These are phyloP conservation scores for Limosa lapponica DNA, from an alignment of 2,797 vertebrate species.

Conservation along the genomic window DNA sequence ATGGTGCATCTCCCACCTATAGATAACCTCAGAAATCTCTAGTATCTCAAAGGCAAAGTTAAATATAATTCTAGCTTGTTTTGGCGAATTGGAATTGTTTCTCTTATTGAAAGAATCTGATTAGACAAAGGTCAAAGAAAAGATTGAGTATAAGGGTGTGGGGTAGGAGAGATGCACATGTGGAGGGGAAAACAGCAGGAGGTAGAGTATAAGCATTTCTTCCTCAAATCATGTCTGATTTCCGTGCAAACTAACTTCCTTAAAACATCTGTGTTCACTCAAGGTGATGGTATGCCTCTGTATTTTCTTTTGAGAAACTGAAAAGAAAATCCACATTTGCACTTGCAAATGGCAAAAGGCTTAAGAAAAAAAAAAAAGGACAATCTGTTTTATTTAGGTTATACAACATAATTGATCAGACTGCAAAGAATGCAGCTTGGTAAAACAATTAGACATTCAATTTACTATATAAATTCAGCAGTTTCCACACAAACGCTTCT, in stretches of 20 bases:
- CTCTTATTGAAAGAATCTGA: constrained; percentile 1
- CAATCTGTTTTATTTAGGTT: not conserved
- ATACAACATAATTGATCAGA: constrained; percentile 36
- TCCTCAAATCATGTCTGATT: constrained; percentile 51
- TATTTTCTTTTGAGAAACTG: constrained; percentile 38
- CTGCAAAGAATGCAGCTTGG: not conserved
- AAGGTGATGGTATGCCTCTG: constrained; percentile 26
- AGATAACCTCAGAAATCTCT: not conserved
- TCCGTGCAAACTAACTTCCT: constrained; percentile 23
- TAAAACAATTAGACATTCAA: constrained; percentile 24
- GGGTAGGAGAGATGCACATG: constrained; percentile 18
- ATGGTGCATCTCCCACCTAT: fast-evolving
- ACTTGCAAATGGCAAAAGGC: constrained; percentile 1
- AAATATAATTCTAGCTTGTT: not conserved
- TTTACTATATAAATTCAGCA: constrained; percentile 37
- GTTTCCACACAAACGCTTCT: constrained; percentile 6
- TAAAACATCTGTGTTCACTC: constrained; percentile 67
- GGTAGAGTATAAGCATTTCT: constrained; percentile 32
- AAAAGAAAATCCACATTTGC: constrained; percentile 24
- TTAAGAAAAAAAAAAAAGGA: not conserved
- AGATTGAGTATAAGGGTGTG: not conserved
- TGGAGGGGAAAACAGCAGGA: constrained; percentile 43
- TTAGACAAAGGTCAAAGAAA: constrained; percentile 24
- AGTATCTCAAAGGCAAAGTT: not conserved
- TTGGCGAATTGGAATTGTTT: not conserved